phyloP scores from a whole-genome alignment of 1,140 invertebrate species.

The Halyomorpha halys region DNA sequence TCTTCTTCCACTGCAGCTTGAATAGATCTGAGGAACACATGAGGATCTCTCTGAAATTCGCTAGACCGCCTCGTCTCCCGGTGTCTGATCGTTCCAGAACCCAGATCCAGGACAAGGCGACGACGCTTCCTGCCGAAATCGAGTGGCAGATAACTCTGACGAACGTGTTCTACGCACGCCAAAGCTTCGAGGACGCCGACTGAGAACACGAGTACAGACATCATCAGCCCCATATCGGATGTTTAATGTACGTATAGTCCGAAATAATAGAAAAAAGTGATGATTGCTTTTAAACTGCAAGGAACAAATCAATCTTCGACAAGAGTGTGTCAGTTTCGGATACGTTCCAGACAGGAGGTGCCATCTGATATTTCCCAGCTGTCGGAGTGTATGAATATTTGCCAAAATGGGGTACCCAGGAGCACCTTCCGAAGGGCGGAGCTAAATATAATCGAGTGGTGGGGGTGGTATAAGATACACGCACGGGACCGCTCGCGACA shows the following conservation, averaged over 20 bases:
- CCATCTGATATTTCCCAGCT: too few species aligned
- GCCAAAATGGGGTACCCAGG: too few species aligned
- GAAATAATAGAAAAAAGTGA: too few species aligned
- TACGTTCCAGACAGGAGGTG: too few species aligned
- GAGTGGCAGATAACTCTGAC: slow-evolving; percentile 16
- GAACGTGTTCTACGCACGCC: slow-evolving; percentile 22
- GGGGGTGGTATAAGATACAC: background rate
- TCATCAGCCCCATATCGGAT: slow-evolving; percentile 22
- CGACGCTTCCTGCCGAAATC: slow-evolving; percentile 2
- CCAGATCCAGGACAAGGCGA: background rate
- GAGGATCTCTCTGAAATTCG: background rate
- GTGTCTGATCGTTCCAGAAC: background rate
- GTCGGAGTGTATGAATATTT: too few species aligned
- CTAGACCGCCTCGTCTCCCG: background rate
- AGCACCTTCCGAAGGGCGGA: too few species aligned
- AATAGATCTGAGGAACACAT: background rate
- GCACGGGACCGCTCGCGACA: background rate
- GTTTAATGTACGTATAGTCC: background rate
- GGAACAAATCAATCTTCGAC: too few species aligned
- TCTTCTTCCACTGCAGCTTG: background rate
- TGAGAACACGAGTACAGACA: slow-evolving; percentile 26
- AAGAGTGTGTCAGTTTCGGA: too few species aligned
- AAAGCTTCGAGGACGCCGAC: slow-evolving; percentile 25
- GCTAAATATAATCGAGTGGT: background rate
- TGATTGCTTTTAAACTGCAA: too few species aligned